These are phyloP conservation scores for Saccostrea cuccullata DNA, from an alignment of 1,140 invertebrate genomes.

Conservation along the genomic window DNA sequence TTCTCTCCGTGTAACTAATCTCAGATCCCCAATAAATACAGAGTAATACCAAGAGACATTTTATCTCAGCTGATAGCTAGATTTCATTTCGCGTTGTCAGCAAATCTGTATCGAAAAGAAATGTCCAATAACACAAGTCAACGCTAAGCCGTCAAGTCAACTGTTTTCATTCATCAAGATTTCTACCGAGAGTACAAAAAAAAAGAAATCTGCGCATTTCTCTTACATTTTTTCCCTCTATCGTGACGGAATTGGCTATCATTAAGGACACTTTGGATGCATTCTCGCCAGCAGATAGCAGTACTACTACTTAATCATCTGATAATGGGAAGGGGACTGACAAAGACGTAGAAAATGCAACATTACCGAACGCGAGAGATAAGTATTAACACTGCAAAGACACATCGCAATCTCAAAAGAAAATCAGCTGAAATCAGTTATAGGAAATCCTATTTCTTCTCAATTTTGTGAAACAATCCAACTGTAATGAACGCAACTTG, in stretches of 20 bases:
- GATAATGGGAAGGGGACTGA: neutral
- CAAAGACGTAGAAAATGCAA: neutral
- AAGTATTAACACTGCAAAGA: neutral
- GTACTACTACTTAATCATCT: neutral
- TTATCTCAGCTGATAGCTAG: too few relatives aligned
- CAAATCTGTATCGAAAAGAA: neutral
- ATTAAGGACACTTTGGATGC: neutral
- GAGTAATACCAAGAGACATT: too few relatives aligned
- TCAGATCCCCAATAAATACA: too few relatives aligned
- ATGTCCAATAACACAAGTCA: neutral
- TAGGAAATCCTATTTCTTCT: neutral
- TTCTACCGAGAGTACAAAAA: neutral
- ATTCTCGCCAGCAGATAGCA: neutral
- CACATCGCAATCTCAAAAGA: neutral
- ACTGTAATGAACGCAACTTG: too few relatives aligned
- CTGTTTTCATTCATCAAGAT: slow-evolving; percentile 3
- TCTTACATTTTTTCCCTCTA: neutral
- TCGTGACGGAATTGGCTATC: neutral
- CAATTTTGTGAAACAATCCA: too few relatives aligned
- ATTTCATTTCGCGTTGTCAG: neutral
- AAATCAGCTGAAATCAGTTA: neutral
- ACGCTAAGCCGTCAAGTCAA: neutral
- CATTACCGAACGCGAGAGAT: neutral
- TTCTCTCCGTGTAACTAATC: too few relatives aligned
- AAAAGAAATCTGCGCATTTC: neutral